Evolutionary conservation across 2,888 invertebrate genomes (phyloP).

Genomic region (Epiblema foenella): DNA sequence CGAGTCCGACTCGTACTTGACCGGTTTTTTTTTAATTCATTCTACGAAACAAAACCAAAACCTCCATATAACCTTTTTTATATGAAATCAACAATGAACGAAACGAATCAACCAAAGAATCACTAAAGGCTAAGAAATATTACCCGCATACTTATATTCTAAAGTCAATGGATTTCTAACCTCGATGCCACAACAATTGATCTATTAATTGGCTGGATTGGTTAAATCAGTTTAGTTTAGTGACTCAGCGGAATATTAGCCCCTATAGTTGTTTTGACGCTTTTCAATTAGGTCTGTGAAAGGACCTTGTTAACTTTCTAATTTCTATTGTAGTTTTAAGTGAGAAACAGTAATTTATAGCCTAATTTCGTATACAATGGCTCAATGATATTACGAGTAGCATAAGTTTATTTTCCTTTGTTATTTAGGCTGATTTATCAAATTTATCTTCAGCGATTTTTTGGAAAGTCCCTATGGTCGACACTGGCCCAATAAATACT

Average conservation of each 20-base stretch:
- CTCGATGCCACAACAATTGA: constrained; percentile 65
- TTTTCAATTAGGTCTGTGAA: constrained; percentile 12
- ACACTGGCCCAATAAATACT: too few relatives aligned
- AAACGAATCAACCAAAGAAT: neutral
- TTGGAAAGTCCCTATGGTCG: too few relatives aligned
- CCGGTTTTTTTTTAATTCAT: too few relatives aligned
- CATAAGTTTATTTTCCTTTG: too few relatives aligned
- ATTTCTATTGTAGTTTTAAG: neutral
- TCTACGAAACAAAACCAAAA: too few relatives aligned
- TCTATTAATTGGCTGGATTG: constrained; percentile 67
- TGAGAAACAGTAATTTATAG: neutral
- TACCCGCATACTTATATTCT: constrained; percentile 52
- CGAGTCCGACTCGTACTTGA: too few relatives aligned
- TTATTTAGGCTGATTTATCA: too few relatives aligned
- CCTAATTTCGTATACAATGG: too few relatives aligned
- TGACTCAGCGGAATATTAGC: constrained; percentile 53
- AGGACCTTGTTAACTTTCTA: constrained; percentile 21
- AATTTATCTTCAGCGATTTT: too few relatives aligned
- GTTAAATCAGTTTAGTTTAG: constrained; percentile 52
- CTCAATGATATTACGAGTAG: too few relatives aligned
- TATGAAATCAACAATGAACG: neutral
- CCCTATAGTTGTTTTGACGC: constrained; percentile 25
- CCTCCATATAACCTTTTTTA: too few relatives aligned
- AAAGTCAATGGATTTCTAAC: constrained; percentile 71
- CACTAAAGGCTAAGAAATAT: neutral